These are phyloP conservation scores for Mormyrus proboscirostris DNA, from an alignment of 2,797 vertebrate species.

Conservation along the genomic window DNA sequence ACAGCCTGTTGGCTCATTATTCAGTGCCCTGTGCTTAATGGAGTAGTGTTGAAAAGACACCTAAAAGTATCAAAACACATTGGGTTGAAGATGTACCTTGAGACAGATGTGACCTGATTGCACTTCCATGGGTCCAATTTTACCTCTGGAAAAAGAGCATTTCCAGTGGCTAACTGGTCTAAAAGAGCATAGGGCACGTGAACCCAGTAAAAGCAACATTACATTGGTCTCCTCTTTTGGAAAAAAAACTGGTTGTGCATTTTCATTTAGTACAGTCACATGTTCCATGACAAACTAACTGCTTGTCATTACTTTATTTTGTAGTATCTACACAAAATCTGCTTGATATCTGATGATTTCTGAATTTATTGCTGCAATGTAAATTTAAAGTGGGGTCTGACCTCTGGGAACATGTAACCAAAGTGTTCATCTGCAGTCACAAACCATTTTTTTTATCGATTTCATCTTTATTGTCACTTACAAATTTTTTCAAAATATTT, in stretches of 20 bases:
- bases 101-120: neutral
- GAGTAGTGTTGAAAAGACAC: neutral
- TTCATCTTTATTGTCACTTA: conserved; percentile 37
- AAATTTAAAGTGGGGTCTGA: neutral
- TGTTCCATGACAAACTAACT: neutral
- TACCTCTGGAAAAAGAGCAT: neutral
- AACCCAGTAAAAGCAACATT: neutral
- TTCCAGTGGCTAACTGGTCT: neutral
- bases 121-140: neutral
- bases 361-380: neutral
- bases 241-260: neutral
- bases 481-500: conserved; percentile 43
- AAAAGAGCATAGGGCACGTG: neutral
- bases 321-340: neutral
- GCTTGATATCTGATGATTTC: neutral
- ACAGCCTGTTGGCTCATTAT: neutral
- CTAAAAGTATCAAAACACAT: neutral
- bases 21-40: neutral
- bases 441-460: conserved; percentile 36
- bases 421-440: conserved; percentile 39
- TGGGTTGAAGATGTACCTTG: neutral
- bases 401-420: neutral
- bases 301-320: neutral
- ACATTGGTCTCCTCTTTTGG: neutral
- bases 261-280: neutral